Base-by-base conservation (phyloP, 2,113 vertebrate genomes). In the Cinclus mexicanus region DNA sequence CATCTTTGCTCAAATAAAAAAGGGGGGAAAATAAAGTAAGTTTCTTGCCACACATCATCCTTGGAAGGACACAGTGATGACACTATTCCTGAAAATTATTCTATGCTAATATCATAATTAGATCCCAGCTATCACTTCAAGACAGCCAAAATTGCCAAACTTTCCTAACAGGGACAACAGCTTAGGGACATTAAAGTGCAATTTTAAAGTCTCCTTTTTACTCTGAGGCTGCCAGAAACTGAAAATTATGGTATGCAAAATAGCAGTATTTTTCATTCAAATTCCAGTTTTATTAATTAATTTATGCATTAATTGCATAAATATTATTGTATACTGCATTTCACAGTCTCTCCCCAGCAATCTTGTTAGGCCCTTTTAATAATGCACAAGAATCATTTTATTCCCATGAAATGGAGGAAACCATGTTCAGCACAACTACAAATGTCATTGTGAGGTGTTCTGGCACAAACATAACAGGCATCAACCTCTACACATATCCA, bases 281-380 rank as follows among this genome's bases (percentile, higher is more conserved):
- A 91, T 90, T 83, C 41, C 71, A 91, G 86, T 37, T 37, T 37
- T 37, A 37, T 37, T 37, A 37, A 37, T 37, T 37, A 37, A 37
- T 37, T 37, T 37, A 37, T 24, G 18, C 69, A 39, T 68, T 92
- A 89, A 91, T 87, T 69, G 72, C 67, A 69, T 65, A 83, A 89
- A 74, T 52, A 94, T 33, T 78, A 37, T 57, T 69, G 71, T 33
- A 82, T 33, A 76, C 16, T 35, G 12, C 57, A 76, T 72, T 89
- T 93, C 57, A 86, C 25, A n/a, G 15, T n/a, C 49, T 65, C 61
- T 96, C 84, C 33, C 53, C 57, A 77, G 83, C 55, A 93, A 77
- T 74, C 77, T 82, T 85, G 21, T 83, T 87, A 94, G 64, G 11
- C 24, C 19, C 42, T 89, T 96, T 84, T 57, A 93, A 83, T 82